Base-by-base conservation (phyloP, 2,113 vertebrate genomes). In the Elachura formosa region DNA sequence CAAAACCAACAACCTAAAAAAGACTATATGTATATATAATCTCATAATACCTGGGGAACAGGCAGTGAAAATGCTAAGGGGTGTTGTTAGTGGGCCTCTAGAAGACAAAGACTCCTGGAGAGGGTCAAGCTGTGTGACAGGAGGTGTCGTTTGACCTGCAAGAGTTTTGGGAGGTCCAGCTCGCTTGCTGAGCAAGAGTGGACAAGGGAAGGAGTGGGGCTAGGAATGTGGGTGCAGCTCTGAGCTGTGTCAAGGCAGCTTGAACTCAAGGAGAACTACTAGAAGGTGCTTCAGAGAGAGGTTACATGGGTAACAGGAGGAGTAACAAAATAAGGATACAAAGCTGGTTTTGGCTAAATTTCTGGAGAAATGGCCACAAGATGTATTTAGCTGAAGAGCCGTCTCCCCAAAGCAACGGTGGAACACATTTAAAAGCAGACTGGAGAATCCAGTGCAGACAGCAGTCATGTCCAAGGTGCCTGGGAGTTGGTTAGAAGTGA, bases 241-340 rank as follows among this genome's bases (percentile, higher is more conserved):
- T 86, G 82, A 96, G 93, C 95, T 93, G 91, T 72, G 80, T 91
- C 82, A 88, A 92, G 89, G 73, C 94, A 91, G 75, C 73, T 95
- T 87, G 91, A 95, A 93, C 95, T 95, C 4, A 0, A 86, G 86
- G 73, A 91, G 89, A 96, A 97, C 89, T 94, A 94, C 68, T 48
- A 91, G 87, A 96, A 93, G 95, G 95, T 96, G 96, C 94, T 96
- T 96, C 93, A 91, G 93, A 96, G 62, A 90, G 40, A 96, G 91
- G 75, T 91, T 91, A 96, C 0, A 3, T 67, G 67, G 63, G 87
- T 96, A 94, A 96, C 75, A 83, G 83, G 74, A 91, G 25, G 72
- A 89, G 78, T 95, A 96, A 96, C 84, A 93, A 93, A 95, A 75
- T 90, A 97, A 96, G 93, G 90, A 95, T 90, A 93, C 68, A 75